Conservation (phyloP, 92 coral and sea anemone species). For the Phenganax subtilis region DNA sequence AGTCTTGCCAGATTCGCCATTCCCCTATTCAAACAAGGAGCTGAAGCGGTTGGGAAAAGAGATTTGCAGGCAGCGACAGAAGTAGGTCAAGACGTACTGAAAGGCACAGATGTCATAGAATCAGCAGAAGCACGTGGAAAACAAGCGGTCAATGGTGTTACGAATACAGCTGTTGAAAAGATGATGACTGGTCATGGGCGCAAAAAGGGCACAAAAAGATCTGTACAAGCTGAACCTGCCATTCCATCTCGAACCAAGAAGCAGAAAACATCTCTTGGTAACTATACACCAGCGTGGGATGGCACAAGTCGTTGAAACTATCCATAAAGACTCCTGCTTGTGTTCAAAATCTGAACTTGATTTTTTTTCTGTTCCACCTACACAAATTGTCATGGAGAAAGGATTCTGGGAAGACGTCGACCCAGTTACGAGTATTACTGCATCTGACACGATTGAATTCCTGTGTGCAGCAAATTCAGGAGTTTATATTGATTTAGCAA, state of each 20-base stretch:
- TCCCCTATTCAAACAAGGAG: constrained; percentile 11
- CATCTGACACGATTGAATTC: constrained; percentile 30
- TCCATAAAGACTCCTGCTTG: constrained; percentile 20
- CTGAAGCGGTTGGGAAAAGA: constrained; percentile 16
- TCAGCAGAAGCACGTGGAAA: constrained; percentile 17
- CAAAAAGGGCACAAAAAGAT: constrained; percentile 44
- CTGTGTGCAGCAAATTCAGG: constrained; percentile 2
- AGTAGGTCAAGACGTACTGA: constrained; percentile 12
- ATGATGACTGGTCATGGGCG: not conserved
- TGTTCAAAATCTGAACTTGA: constrained; percentile 25
- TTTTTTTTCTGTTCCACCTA: constrained; percentile 13
- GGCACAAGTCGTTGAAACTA: not conserved
- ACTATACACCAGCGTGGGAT: constrained; percentile 16
- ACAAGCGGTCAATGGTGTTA: not conserved
- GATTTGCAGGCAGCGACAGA: constrained; percentile 10
- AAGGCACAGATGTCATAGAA: not conserved
- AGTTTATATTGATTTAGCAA: constrained; percentile 24
- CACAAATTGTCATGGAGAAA: constrained; percentile 30
- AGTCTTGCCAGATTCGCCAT: constrained; percentile 4
- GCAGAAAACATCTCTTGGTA: constrained; percentile 48
- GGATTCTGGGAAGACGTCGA: constrained; percentile 32
- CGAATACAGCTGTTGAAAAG: not conserved
- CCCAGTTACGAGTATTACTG: constrained; percentile 23
- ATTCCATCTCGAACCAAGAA: constrained; percentile 47
- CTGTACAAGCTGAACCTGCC: constrained; percentile 7